Evolutionary conservation across 2,888 invertebrate genomes (phyloP).

Genomic region (Nomada ferruginata): DNA sequence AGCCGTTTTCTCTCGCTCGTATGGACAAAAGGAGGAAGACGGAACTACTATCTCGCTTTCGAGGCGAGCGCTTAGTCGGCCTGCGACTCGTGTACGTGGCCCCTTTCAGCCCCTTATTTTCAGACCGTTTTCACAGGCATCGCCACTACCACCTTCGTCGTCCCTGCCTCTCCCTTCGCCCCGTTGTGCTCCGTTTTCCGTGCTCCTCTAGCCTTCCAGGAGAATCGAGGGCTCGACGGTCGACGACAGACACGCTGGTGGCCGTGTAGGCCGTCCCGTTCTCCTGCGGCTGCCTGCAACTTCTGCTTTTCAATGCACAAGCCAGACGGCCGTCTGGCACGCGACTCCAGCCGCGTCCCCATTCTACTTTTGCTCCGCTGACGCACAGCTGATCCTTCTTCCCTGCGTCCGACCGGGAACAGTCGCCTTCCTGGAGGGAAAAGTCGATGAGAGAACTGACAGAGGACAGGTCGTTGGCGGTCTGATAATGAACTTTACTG

Average conservation of each 20-base stretch:
- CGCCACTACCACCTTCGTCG: conserved; percentile 36
- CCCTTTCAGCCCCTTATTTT: conserved; percentile 69
- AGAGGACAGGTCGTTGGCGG: neutral
- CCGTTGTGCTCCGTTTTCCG: neutral
- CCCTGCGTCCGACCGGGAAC: neutral
- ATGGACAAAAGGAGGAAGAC: conserved; percentile 49
- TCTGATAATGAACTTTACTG: neutral
- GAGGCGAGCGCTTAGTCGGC: conserved; percentile 44
- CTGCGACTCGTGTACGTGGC: conserved; percentile 71
- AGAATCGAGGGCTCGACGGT: conserved; percentile 11
- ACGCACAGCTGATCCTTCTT: conserved; percentile 23
- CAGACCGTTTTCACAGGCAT: conserved; percentile 59
- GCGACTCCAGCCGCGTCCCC: conserved; percentile 19
- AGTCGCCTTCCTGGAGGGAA: conserved; percentile 8
- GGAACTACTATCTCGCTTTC: conserved; percentile 50
- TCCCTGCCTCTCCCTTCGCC: neutral
- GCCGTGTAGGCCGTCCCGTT: conserved; percentile 6
- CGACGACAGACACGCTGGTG: neutral
- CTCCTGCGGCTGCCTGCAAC: conserved; percentile 10
- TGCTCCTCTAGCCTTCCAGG: neutral
- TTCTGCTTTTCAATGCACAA: conserved; percentile 12
- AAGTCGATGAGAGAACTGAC: conserved; percentile 16
- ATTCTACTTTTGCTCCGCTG: conserved; percentile 32
- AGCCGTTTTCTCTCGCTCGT: conserved; percentile 62
- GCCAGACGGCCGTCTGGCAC: conserved; percentile 6